Percentiles rank a stretch among this genome's conserved stretches.
Conservation (phyloP, 1,140 invertebrate genomes). For the Lanistes nyassanus region DNA sequence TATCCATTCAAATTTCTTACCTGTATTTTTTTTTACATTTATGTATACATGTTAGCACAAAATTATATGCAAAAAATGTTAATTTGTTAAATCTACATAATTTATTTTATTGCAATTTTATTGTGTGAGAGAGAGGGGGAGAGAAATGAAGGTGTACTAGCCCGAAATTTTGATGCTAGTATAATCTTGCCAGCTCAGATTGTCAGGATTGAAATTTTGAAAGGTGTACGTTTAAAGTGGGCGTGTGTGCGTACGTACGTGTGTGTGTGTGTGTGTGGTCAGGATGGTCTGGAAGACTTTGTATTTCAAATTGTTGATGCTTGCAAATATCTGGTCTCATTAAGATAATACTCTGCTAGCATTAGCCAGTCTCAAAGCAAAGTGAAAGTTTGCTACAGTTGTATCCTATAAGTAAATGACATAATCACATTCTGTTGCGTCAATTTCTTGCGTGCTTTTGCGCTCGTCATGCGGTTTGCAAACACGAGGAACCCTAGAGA, state of each 20-base stretch:
- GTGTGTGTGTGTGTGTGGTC: background rate
- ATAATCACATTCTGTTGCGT: background rate
- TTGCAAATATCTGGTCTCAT: no score
- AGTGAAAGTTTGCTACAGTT: background rate
- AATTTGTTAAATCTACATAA: background rate
- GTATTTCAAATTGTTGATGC: background rate
- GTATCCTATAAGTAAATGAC: background rate
- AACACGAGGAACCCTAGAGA: background rate
- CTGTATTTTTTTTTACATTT: no score
- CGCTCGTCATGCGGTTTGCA: background rate
- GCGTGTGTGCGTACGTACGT: background rate
- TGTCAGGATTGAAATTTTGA: background rate
- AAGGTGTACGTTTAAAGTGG: constrained; percentile 5
- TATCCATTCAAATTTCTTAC: no score
- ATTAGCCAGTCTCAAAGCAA: background rate
- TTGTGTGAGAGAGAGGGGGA: constrained; percentile 8
- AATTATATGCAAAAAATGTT: background rate
- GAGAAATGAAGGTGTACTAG: no score
- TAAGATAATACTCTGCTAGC: background rate
- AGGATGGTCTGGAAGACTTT: background rate
- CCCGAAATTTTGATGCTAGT: no score
- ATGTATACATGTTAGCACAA: no score
- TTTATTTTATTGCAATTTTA: background rate
- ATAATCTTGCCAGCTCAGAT: no score
- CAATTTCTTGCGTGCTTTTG: background rate